These are phyloP conservation scores for Myotis daubentonii DNA, from an alignment of 2,797 vertebrate genomes.

Conservation along the genomic window DNA sequence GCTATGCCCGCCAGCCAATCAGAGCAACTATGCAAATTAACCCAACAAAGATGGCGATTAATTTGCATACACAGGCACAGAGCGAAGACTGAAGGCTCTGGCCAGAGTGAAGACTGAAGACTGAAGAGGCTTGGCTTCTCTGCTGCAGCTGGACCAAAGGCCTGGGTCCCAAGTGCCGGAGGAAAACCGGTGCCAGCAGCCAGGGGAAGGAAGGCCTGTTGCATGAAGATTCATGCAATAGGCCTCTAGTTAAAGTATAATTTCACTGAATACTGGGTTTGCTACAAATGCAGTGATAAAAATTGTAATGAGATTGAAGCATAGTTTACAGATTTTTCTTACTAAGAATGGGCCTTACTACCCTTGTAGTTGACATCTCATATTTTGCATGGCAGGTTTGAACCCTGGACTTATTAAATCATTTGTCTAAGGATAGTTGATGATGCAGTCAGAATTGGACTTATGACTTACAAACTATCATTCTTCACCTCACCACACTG, in stretches of 20 bases:
- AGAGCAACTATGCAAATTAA: too few species aligned
- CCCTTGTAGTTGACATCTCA: not conserved
- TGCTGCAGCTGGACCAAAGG: too few species aligned
- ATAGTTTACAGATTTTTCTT: not conserved
- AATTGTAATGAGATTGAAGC: constrained; percentile 2
- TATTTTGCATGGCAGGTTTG: not conserved
- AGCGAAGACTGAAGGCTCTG: too few species aligned
- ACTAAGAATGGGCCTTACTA: not conserved
- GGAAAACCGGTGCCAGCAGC: too few species aligned
- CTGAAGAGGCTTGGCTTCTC: too few species aligned
- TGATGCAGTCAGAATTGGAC: not conserved
- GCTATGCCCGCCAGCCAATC: too few species aligned
- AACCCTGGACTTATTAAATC: not conserved
- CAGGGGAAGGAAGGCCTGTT: too few species aligned
- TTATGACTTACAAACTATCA: not conserved
- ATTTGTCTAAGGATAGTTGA: not conserved
- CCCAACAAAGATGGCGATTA: too few species aligned
- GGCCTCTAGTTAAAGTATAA: not conserved
- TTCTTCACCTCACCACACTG: not conserved
- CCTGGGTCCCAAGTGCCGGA: too few species aligned
- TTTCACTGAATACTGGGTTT: constrained; percentile 22
- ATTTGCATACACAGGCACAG: too few species aligned
- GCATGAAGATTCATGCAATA: too few species aligned
- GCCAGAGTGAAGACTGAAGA: too few species aligned
- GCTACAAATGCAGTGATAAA: not conserved